A percentile compares a stretch with the other conserved stretches of the same genome.
These are phyloP conservation scores for Apamea anceps DNA, from an alignment of 2,888 invertebrate species.

Conservation along the genomic window DNA sequence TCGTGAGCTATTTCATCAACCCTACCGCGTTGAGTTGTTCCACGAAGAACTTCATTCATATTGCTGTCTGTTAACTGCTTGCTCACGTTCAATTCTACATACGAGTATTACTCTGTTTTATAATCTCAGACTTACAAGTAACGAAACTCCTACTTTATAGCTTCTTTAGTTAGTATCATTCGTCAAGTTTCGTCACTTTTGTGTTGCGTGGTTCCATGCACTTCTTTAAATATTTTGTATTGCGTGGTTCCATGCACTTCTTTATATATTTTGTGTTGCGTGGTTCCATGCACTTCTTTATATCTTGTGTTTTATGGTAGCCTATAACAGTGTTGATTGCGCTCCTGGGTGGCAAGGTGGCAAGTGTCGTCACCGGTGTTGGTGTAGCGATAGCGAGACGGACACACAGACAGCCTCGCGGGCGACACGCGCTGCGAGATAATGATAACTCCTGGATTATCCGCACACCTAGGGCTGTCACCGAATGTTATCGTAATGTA, in stretches of 20 bases:
- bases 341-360: slow-evolving; percentile 36
- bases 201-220: background rate
- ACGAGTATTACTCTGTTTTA: background rate
- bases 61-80: background rate
- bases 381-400: slow-evolving; percentile 27
- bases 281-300: background rate
- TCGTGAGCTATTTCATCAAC: background rate
- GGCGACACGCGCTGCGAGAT: background rate
- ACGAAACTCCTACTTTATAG: slow-evolving; percentile 8
- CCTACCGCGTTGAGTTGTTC: background rate
- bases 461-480: slow-evolving; percentile 20
- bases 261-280: background rate
- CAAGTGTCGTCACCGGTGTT: background rate
- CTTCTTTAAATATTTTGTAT: too few relatives aligned
- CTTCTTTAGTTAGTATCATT: slow-evolving; percentile 3
- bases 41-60: background rate
- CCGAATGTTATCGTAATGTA: background rate
- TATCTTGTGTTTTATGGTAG: slow-evolving; percentile 27
- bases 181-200: background rate
- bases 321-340: background rate
- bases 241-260: too few relatives aligned
- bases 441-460: slow-evolving; percentile 25
- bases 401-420: background rate
- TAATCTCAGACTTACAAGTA: background rate
- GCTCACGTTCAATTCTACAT: too few relatives aligned